A percentile compares a stretch with the other conserved stretches of the same genome.
These are phyloP conservation scores for Glaucopsyche alexis DNA, from an alignment of 2,888 invertebrate species.

Conservation along the genomic window DNA sequence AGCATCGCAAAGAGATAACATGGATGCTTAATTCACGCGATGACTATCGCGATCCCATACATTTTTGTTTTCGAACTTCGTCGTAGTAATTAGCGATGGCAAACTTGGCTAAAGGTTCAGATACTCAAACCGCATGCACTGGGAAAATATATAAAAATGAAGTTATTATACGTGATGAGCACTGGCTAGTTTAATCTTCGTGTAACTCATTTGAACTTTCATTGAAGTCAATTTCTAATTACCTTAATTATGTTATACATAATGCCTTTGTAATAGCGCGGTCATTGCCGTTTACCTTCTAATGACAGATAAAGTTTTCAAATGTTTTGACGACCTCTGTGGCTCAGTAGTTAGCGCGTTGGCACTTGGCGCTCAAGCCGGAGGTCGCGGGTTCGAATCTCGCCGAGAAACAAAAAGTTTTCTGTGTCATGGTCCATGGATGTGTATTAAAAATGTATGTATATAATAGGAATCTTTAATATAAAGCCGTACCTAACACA, in stretches of 20 bases:
- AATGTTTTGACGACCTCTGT: not conserved
- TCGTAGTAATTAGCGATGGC: no score
- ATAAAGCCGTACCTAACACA: not conserved
- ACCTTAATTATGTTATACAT: conserved; percentile 9
- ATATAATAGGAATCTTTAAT: not conserved
- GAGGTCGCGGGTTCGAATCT: no score
- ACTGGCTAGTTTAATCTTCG: not conserved
- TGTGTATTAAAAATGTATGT: no score
- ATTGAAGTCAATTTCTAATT: conserved; percentile 19
- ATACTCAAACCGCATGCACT: not conserved
- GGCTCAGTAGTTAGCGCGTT: no score
- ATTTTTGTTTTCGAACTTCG: no score
- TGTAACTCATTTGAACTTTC: conserved; percentile 13
- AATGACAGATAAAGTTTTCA: not conserved
- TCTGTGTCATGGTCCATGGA: no score
- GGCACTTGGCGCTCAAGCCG: no score
- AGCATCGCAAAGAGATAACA: no score
- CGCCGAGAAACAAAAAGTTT: no score
- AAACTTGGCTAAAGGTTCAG: no score
- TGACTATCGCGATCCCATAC: no score
- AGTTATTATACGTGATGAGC: conserved; percentile 1
- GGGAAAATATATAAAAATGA: not conserved
- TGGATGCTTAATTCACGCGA: no score
- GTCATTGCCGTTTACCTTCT: not conserved
- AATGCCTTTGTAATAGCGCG: conserved; percentile 10